A percentile compares a stretch with the other conserved stretches of the same genome.
These are phyloP conservation scores for Catamblyrhynchus diadema DNA, from an alignment of 2,797 vertebrate genomes.

Conservation along the genomic window DNA sequence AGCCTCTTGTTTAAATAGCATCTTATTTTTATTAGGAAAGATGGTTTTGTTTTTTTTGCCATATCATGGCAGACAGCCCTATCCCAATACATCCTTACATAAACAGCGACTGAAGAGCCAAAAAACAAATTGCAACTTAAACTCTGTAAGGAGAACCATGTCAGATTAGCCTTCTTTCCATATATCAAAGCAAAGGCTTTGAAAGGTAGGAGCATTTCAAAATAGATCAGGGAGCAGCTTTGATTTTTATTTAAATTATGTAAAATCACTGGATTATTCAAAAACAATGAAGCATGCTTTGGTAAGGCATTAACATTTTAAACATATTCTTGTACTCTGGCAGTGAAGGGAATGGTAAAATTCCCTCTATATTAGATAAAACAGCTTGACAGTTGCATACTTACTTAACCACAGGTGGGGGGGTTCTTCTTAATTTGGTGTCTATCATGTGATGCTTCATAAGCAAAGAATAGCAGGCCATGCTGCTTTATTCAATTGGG, in stretches of 20 bases:
- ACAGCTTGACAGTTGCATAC: not conserved
- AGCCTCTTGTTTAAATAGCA: constrained; percentile 23
- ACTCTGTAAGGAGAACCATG: not conserved
- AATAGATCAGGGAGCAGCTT: not conserved
- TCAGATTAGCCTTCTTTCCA: not conserved
- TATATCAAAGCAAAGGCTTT: not conserved
- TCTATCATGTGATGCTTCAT: constrained; percentile 65
- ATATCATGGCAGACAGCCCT: constrained; percentile 34
- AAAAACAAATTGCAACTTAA: constrained; percentile 39
- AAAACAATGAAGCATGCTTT: not conserved
- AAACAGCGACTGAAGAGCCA: not conserved
- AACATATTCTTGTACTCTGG: not conserved
- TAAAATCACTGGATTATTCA: not conserved
- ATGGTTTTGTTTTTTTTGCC: not conserved
- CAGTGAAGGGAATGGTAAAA: not conserved
- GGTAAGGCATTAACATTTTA: not conserved
- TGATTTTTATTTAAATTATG: not conserved
- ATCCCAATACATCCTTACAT: constrained; percentile 13
- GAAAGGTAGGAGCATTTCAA: not conserved
- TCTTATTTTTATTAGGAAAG: constrained; percentile 48
- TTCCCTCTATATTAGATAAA: not conserved
- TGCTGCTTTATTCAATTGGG: constrained; percentile 75
- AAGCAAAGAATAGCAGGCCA: constrained; percentile 77
- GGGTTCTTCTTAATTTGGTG: constrained; percentile 59
- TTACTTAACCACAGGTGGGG: constrained; percentile 41